A percentile compares a stretch with the other conserved stretches of the same genome.
These are phyloP conservation scores for Peromyscus eremicus DNA, from an alignment of 2,797 vertebrate species.

Conservation along the genomic window DNA sequence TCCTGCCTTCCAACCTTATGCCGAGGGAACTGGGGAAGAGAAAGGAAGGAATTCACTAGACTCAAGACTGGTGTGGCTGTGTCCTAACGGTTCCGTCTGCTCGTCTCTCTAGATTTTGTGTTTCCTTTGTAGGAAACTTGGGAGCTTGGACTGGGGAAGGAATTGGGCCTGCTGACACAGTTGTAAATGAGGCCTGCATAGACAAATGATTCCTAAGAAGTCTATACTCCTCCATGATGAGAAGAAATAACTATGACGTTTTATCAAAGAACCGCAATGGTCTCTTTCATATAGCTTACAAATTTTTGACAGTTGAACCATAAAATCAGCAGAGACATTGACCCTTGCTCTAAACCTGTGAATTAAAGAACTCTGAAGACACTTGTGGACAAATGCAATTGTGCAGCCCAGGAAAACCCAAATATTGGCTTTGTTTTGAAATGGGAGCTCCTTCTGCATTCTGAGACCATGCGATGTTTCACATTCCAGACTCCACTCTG, in stretches of 20 bases:
- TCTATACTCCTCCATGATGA: neutral
- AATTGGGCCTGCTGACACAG: neutral
- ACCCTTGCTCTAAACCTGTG: constrained; percentile 23
- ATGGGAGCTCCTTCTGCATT: constrained; percentile 28
- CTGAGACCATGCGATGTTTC: constrained; percentile 51
- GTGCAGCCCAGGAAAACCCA: constrained; percentile 63
- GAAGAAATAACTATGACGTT: neutral
- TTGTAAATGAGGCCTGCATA: no score
- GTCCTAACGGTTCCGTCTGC: neutral
- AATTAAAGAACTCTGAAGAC: constrained; percentile 22
- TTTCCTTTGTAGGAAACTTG: neutral
- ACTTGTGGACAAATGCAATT: constrained; percentile 31
- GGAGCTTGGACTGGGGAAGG: no score
- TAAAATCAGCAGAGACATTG: constrained; percentile 47
- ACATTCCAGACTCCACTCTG: constrained; percentile 64
- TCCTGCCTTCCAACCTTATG: neutral
- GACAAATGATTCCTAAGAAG: neutral
- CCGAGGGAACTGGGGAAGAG: neutral
- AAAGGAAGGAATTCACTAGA: neutral
- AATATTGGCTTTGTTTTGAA: constrained; percentile 73
- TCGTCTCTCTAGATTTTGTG: neutral
- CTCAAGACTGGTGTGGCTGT: neutral
- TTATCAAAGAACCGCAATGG: neutral
- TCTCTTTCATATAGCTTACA: constrained; percentile 30
- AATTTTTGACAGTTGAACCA: constrained; percentile 56